phyloP scores from a whole-genome alignment of 2,888 invertebrate species.

The Lumbricus terrestris region DNA sequence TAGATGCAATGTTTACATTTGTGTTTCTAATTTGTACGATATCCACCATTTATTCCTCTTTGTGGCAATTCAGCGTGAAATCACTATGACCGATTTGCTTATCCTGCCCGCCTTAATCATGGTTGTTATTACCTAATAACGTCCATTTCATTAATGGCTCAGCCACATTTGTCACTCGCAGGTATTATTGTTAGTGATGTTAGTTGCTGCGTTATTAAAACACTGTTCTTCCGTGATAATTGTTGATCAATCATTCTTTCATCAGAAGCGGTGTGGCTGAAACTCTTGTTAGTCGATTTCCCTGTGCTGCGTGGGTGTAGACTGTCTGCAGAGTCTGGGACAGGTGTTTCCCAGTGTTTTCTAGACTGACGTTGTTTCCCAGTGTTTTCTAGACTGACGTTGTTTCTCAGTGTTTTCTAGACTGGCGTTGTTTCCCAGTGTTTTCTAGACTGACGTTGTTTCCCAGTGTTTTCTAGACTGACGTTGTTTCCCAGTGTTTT shows the following conservation, averaged over 20 bases:
- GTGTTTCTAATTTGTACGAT: neutral
- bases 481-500: too few relatives aligned
- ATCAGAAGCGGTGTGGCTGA: neutral
- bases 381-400: too few relatives aligned
- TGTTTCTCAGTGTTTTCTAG: neutral
- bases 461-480: neutral
- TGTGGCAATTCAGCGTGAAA: neutral
- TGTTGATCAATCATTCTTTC: neutral
- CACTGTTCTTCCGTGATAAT: neutral
- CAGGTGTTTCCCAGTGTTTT: neutral
- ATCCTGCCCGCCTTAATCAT: neutral
- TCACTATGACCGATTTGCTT: neutral
- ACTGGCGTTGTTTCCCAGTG: neutral
- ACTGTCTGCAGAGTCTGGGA: neutral
- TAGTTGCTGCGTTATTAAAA: neutral
- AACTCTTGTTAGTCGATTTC: neutral
- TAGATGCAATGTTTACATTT: neutral
- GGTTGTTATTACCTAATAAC: neutral
- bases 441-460: too few relatives aligned
- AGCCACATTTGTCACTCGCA: neutral
- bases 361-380: neutral
- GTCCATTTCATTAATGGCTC: neutral
- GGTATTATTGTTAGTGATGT: neutral
- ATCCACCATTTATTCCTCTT: neutral
- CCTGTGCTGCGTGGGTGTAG: neutral